These are phyloP conservation scores for Rhyacophila brunnea DNA, from an alignment of 1,140 invertebrate genomes.

Conservation along the genomic window DNA sequence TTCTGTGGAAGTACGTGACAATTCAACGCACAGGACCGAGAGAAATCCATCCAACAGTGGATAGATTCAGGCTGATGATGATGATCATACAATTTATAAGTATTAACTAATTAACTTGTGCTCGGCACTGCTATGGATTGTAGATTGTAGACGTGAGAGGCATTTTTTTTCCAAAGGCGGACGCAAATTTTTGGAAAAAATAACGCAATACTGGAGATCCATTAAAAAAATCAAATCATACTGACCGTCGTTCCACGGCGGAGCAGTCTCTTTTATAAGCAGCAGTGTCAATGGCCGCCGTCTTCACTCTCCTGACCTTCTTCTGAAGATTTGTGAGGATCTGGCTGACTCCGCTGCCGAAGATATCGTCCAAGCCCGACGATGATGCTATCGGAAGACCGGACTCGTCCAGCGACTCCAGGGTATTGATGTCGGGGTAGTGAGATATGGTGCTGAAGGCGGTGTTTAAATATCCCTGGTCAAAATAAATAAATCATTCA, in stretches of 20 bases:
- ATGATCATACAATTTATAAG: too few species aligned
- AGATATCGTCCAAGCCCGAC: slow-evolving; percentile 34
- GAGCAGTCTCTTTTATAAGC: slow-evolving; percentile 21
- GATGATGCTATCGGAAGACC: slow-evolving; percentile 39
- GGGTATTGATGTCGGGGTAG: slow-evolving; percentile 43
- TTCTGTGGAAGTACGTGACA: too few species aligned
- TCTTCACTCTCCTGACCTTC: slow-evolving; percentile 26
- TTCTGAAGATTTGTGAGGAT: slow-evolving; percentile 18
- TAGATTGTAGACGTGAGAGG: too few species aligned
- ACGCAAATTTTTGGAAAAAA: too few species aligned
- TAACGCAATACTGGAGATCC: too few species aligned
- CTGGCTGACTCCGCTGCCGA: slow-evolving; percentile 14
- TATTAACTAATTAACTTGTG: too few species aligned
- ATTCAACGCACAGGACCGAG: too few species aligned
- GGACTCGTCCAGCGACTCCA: slow-evolving; percentile 43
- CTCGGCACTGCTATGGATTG: too few species aligned
- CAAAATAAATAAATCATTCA: not conserved
- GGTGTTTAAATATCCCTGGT: slow-evolving; percentile 37
- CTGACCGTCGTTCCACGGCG: slow-evolving; percentile 26
- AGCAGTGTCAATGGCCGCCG: slow-evolving; percentile 25
- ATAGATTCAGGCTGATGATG: too few species aligned
- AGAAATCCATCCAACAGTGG: too few species aligned
- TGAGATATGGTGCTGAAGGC: slow-evolving; percentile 41
- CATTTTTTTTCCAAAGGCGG: too few species aligned
- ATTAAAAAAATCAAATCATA: too few species aligned